Evolutionary conservation across 1,140 invertebrate genomes (phyloP).

Genomic region (Brachionus calyciflorus): DNA sequence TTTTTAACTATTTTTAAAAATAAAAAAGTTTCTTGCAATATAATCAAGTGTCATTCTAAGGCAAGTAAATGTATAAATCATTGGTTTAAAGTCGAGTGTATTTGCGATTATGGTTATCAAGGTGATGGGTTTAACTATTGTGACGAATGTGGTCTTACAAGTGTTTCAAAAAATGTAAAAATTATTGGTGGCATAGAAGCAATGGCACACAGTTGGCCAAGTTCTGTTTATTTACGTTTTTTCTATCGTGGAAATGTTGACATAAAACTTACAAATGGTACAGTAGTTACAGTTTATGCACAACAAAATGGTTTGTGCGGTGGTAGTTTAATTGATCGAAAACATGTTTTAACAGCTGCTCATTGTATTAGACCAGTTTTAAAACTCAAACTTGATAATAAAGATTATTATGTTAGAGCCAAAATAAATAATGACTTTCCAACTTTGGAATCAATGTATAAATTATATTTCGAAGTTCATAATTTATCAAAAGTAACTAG

Average conservation of each 20-base stretch:
- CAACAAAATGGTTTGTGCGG: not conserved
- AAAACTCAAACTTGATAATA: not conserved
- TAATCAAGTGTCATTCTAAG: constrained; percentile 20
- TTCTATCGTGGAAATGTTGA: not conserved
- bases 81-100: constrained; percentile 11
- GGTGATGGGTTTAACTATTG: constrained; percentile 21
- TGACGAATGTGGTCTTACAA: constrained; percentile 28
- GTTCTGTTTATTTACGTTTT: not conserved
- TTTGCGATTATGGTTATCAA: constrained; percentile 7
- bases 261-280: not conserved
- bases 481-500: not conserved
- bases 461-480: not conserved
- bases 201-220: constrained; percentile 4
- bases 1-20: not conserved
- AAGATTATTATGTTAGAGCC: not conserved
- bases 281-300: not conserved
- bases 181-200: constrained; percentile 28
- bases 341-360: constrained; percentile 19
- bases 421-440: not conserved
- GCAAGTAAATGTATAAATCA: constrained; percentile 40
- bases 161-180: not conserved
- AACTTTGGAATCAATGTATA: constrained; percentile 17
- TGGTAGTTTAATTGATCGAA: constrained; percentile 31
- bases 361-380: not conserved
- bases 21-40: constrained; percentile 10